Base-by-base conservation (phyloP, 2,888 invertebrate genomes). In the Himalopsyche anomala region DNA sequence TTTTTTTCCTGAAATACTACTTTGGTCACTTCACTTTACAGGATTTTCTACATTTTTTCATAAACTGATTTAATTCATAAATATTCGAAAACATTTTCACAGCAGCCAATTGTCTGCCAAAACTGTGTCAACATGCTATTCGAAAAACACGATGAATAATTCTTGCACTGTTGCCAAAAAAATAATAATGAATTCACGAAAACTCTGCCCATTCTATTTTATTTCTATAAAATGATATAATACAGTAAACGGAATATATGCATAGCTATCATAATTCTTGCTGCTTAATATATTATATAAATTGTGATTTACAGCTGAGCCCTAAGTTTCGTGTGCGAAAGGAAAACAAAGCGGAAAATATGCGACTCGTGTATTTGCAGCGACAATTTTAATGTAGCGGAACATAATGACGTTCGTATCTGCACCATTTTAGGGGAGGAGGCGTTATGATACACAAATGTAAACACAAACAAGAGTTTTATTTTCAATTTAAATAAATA, bases 341-440 rank as follows among this genome's bases (percentile, higher is more conserved):
- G 74, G 74, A 74, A 74, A 74, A 38, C 74, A 74, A 74, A 74
- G 74, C 28, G 74, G 74, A 74, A 74, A 74, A 74, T 74, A 74
- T 74, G 74, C 74, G 74, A 74, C 28, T 38, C 74, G 28, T 74
- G 74, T 74, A 74, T 74, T 74, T 74, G 74, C 74, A 74, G 74
- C 74, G 74, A 74, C 74, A 74, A 74, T 74, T 74, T 74, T 74
- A 74, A 74, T 74, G 74, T 74, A 74, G 74, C 74, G 36, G 36
- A 74, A 74, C 74, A 74, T 74, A 74, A 74, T 74, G 74, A 74
- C 38, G 38, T 74, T 74, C 74, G 19, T 74, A 74, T 74, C 38
- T 74, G 74, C 62, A 62, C n/a, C 62, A 19, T 19, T 62, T 19
- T 28, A 19, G 28, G n/a, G 62, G 19, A 19, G 1, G 62, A 62